phyloP scores from a whole-genome alignment of 2,888 invertebrate genomes.

The Antheraea assamensis region DNA sequence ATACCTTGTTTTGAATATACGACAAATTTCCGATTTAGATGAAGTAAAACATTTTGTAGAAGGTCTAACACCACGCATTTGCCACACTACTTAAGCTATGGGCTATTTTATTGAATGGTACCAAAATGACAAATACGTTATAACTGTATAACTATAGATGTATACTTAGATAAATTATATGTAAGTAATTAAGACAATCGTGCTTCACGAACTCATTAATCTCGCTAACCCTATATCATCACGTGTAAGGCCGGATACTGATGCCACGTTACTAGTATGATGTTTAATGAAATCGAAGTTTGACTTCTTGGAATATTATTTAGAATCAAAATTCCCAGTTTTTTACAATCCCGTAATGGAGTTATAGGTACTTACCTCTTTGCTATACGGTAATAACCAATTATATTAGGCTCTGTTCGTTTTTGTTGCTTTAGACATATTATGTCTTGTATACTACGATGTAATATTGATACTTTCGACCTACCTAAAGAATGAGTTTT shows the following conservation, averaged over 20 bases:
- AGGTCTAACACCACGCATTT: neutral
- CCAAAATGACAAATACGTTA: neutral
- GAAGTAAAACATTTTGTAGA: neutral
- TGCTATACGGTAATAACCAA: neutral
- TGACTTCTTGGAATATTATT: neutral
- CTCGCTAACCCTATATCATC: conserved; percentile 23
- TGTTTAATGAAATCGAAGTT: neutral
- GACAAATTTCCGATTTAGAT: too few species aligned
- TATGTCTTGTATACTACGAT: too few species aligned
- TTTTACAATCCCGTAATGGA: neutral
- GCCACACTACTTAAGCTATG: neutral
- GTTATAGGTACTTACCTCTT: neutral
- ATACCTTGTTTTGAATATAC: too few species aligned
- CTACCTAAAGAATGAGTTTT: too few species aligned
- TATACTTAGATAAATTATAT: conserved; percentile 4
- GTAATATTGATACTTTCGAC: too few species aligned
- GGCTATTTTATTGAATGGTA: neutral
- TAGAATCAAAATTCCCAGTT: neutral
- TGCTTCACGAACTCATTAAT: conserved; percentile 29
- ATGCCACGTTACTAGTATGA: conserved; percentile 9
- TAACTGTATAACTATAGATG: neutral
- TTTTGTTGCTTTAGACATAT: too few species aligned
- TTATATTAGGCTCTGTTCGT: too few species aligned
- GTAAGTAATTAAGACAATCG: conserved; percentile 27
- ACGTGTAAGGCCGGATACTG: conserved; percentile 8